Conservation (phyloP, 2,797 vertebrate species). For the Sebastes reedi region DNA sequence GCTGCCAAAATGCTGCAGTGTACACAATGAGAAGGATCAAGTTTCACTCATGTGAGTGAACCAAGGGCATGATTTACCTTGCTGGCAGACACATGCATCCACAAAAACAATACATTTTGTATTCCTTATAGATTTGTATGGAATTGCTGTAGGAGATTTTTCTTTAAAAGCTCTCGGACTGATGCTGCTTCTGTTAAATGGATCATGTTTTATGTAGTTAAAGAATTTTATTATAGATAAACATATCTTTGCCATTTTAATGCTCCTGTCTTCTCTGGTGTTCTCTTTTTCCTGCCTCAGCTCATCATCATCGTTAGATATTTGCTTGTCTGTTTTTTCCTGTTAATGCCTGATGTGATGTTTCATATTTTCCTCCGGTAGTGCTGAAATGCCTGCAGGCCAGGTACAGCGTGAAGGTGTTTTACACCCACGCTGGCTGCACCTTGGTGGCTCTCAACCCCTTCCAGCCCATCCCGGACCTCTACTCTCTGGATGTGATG, state of each 20-base stretch:
- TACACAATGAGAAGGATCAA: background rate
- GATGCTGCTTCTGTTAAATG: background rate
- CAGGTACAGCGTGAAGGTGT: slow-evolving; percentile 86
- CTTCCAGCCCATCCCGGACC: slow-evolving; percentile 88
- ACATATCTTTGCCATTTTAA: background rate
- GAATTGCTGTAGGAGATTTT: background rate
- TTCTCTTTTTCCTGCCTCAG: background rate
- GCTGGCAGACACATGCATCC: background rate
- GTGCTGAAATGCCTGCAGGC: slow-evolving; percentile 96
- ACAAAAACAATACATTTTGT: background rate
- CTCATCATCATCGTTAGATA: background rate
- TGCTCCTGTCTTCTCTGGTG: background rate
- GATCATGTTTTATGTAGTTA: background rate
- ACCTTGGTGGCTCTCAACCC: slow-evolving; percentile 96
- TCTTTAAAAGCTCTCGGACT: background rate
- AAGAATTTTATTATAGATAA: background rate
- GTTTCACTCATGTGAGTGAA: background rate
- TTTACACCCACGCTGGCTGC: slow-evolving; percentile 97
- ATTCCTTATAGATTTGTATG: background rate
- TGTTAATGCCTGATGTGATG: slow-evolving; percentile 10
- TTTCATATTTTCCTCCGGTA: slow-evolving; percentile 60
- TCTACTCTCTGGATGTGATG: slow-evolving; percentile 92
- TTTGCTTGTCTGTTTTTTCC: background rate
- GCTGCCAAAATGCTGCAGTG: background rate
- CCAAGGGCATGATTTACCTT: background rate